A percentile compares a stretch with the other conserved stretches of the same genome.
phyloP scores from a whole-genome alignment of 2,797 vertebrate species.

The Pseudochirops corinnae region DNA sequence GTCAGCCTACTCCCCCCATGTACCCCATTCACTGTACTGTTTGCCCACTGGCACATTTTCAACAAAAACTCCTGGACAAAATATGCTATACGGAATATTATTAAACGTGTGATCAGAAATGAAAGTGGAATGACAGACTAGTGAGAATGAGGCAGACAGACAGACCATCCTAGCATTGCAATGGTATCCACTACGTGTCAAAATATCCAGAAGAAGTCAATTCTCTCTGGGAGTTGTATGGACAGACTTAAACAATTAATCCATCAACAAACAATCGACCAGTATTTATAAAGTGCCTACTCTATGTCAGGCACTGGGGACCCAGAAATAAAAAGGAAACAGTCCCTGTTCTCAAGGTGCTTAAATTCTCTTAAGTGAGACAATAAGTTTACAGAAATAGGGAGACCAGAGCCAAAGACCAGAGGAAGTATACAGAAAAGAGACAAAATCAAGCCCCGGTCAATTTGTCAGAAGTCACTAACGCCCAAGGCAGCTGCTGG shows the following conservation, averaged over 20 bases:
- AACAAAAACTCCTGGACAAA: background rate
- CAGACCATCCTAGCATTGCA: background rate
- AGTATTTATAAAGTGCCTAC: background rate
- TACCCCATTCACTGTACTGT: background rate
- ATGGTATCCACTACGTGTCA: background rate
- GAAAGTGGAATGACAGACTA: background rate
- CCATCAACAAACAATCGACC: background rate
- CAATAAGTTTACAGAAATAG: background rate
- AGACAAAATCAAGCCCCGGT: no score
- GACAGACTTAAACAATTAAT: background rate
- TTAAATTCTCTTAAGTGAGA: background rate
- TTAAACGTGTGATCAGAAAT: background rate
- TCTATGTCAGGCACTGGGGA: background rate
- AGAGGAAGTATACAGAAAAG: no score
- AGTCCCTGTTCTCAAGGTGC: background rate
- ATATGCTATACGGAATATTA: background rate
- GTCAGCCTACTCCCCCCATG: background rate
- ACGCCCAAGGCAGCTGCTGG: background rate
- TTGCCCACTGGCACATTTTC: background rate
- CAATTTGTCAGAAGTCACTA: no score
- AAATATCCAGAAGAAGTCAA: background rate
- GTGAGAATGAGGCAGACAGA: background rate
- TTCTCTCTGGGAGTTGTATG: background rate
- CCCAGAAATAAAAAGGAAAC: background rate
- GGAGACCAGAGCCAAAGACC: background rate